Conservation (phyloP, 30 jellyfish, hydroid and myxozoan genomes). For the Mastigias papua region DNA sequence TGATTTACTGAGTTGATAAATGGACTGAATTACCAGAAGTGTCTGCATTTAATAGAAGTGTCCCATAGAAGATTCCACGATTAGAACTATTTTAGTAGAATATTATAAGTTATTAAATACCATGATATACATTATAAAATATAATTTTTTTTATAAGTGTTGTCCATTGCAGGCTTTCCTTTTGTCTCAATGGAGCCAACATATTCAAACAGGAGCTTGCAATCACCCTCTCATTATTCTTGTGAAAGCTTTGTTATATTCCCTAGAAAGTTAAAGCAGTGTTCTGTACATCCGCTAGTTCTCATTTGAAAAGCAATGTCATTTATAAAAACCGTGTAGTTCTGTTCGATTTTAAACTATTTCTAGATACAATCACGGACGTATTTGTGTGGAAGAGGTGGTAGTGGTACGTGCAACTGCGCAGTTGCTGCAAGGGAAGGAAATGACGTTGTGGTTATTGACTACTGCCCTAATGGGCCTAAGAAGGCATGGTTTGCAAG, state of each 20-base stretch:
- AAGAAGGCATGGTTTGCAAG: conserved; percentile 46
- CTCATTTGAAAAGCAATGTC: neutral
- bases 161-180: no score
- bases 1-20: neutral
- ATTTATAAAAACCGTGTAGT: neutral
- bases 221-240: neutral
- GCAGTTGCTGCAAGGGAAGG: conserved; percentile 72
- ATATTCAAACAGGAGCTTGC: neutral
- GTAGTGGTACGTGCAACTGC: conserved; percentile 61
- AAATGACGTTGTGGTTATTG: conserved; percentile 53
- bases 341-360: neutral
- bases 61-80: neutral
- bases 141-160: no score
- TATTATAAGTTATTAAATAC: no score
- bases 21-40: neutral
- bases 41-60: no score
- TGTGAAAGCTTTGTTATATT: neutral
- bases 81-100: neutral
- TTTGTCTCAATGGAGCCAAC: neutral
- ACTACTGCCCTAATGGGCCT: conserved; percentile 57
- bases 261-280: neutral
- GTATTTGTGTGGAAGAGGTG: conserved; percentile 29
- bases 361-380: conserved; percentile 57
- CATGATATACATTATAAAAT: no score
- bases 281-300: neutral